Evolutionary conservation across 2,113 vertebrate species (phyloP), one percentile per base, ranked within the genome.

Genomic region (Arothron firmamentum): DNA sequence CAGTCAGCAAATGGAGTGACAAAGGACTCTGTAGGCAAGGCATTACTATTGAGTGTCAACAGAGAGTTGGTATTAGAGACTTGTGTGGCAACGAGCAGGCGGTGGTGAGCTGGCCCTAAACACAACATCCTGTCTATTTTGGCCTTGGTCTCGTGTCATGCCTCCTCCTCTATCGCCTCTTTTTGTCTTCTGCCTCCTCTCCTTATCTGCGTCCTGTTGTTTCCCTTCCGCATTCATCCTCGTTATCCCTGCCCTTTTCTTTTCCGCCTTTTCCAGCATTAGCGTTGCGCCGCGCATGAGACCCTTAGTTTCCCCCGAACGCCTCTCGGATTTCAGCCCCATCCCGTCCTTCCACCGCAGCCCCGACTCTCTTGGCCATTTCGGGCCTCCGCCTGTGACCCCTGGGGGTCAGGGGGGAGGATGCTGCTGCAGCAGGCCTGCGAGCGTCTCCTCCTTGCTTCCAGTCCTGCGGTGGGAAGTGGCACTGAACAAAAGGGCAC

Each of bases 1-100:
- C 80, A 91, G 90, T 91, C 90, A 91, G 89, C 90, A 90, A 90
- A 91, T 89, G 89, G 82, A 88, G 68, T 86, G 86, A 90, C 89
- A 90, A 91, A 90, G 84, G 88, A 83, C 85, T 87, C 83, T 86
- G 79, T 83, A 85, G 85, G 79, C 74, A 85, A 88, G 86, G 86
- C 85, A 88, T 82, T 80, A 81, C 86, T 86, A 89, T 89, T 89
- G 85, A 85, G 88, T 80, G 80, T 87, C 84, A 90, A 88, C 83
- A 83, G 48, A 82, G 81, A 82, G 83, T 85, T 75, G 82, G 83
- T 85, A 87, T 90, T 87, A 86, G 72, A 85, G 73, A 87, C 77
- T 80, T 85, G 78, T 59, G 78, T 69, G 43, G 82, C 72, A 58
- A 71, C 66, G 66, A 73, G 65, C 75, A 78, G 75, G 71, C 82